phyloP scores from a whole-genome alignment of 2,888 invertebrate genomes.

The Lacanobia wlatinum region DNA sequence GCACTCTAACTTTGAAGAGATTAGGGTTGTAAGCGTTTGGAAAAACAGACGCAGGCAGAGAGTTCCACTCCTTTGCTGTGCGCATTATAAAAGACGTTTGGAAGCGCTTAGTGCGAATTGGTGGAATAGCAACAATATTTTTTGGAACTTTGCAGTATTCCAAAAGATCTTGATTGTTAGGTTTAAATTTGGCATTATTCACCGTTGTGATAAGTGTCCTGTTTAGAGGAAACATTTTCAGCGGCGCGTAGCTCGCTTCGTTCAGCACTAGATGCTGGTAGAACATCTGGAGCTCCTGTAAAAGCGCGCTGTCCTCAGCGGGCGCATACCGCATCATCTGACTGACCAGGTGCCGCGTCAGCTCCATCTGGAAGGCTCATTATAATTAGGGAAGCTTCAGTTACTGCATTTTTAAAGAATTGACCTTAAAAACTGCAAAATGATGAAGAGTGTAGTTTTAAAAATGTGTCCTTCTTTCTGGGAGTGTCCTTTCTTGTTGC shows the following conservation, averaged over 20 bases:
- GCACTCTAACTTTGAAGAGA: too few species aligned
- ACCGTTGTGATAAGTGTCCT: conserved; percentile 57
- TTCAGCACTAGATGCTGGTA: conserved; percentile 56
- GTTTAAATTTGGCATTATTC: too few species aligned
- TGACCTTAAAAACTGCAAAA: background rate
- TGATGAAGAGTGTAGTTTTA: background rate
- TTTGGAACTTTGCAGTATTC: background rate
- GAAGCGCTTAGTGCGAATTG: too few species aligned
- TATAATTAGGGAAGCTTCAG: background rate
- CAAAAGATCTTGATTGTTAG: too few species aligned
- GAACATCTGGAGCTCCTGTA: conserved; percentile 54
- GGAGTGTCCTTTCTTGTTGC: too few species aligned
- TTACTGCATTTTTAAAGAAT: background rate
- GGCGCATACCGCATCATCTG: conserved; percentile 45
- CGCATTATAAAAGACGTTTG: too few species aligned
- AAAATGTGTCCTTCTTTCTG: too few species aligned
- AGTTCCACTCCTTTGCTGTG: too few species aligned
- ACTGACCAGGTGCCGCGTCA: conserved; percentile 52
- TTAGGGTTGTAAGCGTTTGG: too few species aligned
- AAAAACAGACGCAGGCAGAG: too few species aligned
- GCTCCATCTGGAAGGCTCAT: conserved; percentile 40
- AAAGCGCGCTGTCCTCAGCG: conserved; percentile 11
- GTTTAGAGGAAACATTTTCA: conserved; percentile 59
- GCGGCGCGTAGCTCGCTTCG: conserved; percentile 49
- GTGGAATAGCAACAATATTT: too few species aligned